Evolutionary conservation across 2,797 vertebrate genomes (phyloP), one percentile per base, ranked within the genome.

Genomic region (Serranus cabrilla): DNA sequence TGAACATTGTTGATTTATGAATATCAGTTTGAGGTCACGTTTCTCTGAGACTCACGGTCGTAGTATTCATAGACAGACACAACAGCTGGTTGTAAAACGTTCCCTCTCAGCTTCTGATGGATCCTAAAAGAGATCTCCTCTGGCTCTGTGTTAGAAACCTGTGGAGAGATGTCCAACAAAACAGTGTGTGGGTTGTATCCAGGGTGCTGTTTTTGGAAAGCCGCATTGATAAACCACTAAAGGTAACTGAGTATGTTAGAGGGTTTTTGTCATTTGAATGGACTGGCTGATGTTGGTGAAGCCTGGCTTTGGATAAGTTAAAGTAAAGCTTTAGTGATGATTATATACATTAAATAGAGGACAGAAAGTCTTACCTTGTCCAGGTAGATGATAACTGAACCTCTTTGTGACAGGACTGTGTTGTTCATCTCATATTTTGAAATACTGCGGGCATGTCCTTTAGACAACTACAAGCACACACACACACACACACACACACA

Each of bases 351-450:
- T 6, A 3, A 3, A 34, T 3, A 10, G 7, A 18, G 40, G 0
- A 7, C 0, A 46, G 0, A 1, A 23, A 57, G 12, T 4, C 50
- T 52, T 80, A 97, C 97, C 94, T 95, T 96, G 76, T 97, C 87
- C 78, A 97, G 71, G 87, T 96, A 97, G 76, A 97, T 91, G 85
- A 97, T 92, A 71, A 97, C 91, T 0, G 95, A 96, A 55, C 95
- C 96, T 86, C 82, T 94, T 9, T 94, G 92, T 31, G 95, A 93
- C 43, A 93, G 71, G 14, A 5, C 66, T 7, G 27, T 27, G 27
- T 57, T 93, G 71, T 94, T 70, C 83, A 94, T 81, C 82, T 96
- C 95, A 65, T 91, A 97, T 71, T 93, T 96, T 46, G 96, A 78
- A 58, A 97, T 95, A 52, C 90, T 94, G 56, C 83, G 92, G 47